phyloP scores from a whole-genome alignment of 2,797 vertebrate species.

The Pagetopsis macropterus region DNA sequence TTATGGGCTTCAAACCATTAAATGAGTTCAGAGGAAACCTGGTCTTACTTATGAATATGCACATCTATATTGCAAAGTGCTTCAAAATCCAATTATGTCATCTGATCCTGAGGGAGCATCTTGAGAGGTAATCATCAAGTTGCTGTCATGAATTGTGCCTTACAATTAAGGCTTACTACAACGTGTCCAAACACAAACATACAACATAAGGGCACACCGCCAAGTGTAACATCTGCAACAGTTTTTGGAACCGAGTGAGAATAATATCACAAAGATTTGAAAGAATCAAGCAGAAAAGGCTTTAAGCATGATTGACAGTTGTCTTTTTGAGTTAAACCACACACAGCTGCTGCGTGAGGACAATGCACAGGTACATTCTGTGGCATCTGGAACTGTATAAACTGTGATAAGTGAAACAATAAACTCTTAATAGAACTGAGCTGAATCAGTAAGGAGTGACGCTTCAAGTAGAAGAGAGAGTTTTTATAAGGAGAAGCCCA shows the following conservation, averaged over 20 bases:
- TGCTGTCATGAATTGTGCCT: neutral
- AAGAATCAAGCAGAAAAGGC: neutral
- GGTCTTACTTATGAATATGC: conserved; percentile 17
- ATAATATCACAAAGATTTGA: neutral
- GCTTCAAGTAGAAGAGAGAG: conserved; percentile 43
- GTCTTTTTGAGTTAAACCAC: conserved; percentile 26
- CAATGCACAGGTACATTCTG: conserved; percentile 23
- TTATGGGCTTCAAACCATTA: neutral
- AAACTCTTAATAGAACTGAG: conserved; percentile 30
- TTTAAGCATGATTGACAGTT: conserved; percentile 21
- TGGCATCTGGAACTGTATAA: conserved; percentile 28
- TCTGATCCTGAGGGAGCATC: conserved; percentile 1
- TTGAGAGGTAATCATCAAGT: conserved; percentile 2
- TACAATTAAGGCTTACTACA: neutral
- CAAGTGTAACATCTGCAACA: neutral
- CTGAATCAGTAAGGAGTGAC: conserved; percentile 28
- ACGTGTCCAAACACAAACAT: neutral
- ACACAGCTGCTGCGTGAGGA: conserved; percentile 28
- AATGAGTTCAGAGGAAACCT: neutral
- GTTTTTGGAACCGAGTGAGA: neutral
- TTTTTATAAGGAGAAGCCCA: conserved; percentile 58
- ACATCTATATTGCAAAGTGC: neutral
- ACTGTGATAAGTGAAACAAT: conserved; percentile 26
- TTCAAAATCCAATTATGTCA: conserved; percentile 3
- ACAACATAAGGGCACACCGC: neutral